Evolutionary conservation across 2,113 vertebrate genomes (phyloP), one percentile per base, ranked within the genome.

Genomic region (Syngnathus floridae): DNA sequence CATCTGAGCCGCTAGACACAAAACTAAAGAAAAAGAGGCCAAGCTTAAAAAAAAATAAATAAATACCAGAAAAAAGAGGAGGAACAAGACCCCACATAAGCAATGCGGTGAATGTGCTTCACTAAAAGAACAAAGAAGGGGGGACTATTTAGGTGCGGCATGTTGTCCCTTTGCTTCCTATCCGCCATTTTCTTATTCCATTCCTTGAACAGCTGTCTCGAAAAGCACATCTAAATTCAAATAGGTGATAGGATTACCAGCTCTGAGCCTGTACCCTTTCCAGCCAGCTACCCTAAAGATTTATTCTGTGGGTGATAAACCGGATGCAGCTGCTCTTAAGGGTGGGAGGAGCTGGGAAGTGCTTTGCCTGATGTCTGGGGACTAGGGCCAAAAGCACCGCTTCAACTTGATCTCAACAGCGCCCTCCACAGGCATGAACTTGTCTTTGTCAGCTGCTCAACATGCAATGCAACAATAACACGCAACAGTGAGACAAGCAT

Each of bases 271-370:
- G 66, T 61, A 67, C 64, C 76, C 67, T 80, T 68, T 72, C 66
- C 70, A 87, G 75, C 68, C 83, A 65, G 76, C 79, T 77, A 83
- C 41, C 52, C 80, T 82, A 73, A 85, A 86, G 86, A 88, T 80
- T 41, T 88, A 71, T 82, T 82, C 74, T 51, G 73, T 64, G 77
- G 82, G 71, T 72, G 62, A 84, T 86, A 88, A 92, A 91, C 91
- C 92, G 91, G 91, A 92, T 87, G 79, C 91, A 92, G 92, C 91
- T 93, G 91, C 90, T 88, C 69, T 49, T 22, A 57, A 82, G 60
- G 82, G 80, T 82, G 79, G 69, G 3, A 73, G 67, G 3, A 71
- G 74, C 76, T 69, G 80, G 4, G 56, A 85, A 82, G 75, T 65
- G 76, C 77, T 83, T 77, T 82, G 65, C 70, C 74, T 72, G 73